Base-by-base conservation (phyloP, 2,797 vertebrate species). In the Enteromius paludinosus region DNA sequence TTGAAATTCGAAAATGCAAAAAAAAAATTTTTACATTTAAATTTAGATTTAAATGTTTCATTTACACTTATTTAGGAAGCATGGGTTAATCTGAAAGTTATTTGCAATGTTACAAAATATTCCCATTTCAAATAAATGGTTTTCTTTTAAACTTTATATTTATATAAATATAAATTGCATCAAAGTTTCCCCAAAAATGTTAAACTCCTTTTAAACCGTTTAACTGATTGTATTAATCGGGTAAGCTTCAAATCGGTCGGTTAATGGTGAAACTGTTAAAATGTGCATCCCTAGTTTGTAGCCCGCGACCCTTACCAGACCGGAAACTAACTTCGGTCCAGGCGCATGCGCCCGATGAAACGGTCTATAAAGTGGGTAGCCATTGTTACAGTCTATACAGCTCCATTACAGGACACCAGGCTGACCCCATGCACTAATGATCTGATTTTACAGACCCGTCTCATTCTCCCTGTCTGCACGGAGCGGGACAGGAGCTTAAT, bases 401-500 rank as follows among this genome's bases (percentile, higher is more conserved):
- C 52, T 69, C 38, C 49, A 69, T 83, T 83, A 52, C 45, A 71
- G 64, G 83, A 79, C 52, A 82, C 5, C 30, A 81, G 54, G 30
- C 61, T 78, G 64, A 84, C 71, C 68, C 61, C 35, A 45, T 41
- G 56, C 33, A 2, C 35, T 54, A 76, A 85, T 72, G 54, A 85
- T 86, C 81, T 64, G 66, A 82, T 83, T 82, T 79, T 84, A 84
- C 45, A 70, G 71, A 83, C 23, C 59, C 2, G 54, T 71, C 66
- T 70, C 66, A 74, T 74, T 69, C 49, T 28, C 52, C 49, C 79
- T 47, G 11, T 59, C 74, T 83, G 81, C 77, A 74, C 15, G 45
- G 41, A 86, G 30, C 80, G 72, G 74, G 79, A 70, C 64, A 68
- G 74, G 78, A 70, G 68, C 78, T 83, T 87, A 80, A 87, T 72